phyloP scores from a whole-genome alignment of 2,797 vertebrate genomes.

The Mallotus villosus region DNA sequence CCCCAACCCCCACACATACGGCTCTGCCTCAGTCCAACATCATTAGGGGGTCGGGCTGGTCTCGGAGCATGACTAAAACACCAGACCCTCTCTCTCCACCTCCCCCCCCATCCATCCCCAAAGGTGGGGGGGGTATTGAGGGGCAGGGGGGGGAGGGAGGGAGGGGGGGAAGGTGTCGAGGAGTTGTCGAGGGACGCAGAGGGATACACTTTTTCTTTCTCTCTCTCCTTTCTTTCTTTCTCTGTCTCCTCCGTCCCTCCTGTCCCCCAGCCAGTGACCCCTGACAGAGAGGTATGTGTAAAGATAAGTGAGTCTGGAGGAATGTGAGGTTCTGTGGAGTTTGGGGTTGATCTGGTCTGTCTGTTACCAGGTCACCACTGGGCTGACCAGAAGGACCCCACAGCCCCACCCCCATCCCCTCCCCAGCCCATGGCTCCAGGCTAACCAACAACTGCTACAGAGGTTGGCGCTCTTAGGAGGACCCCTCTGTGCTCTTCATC shows the following conservation, averaged over 20 bases:
- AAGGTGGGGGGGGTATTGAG: slow-evolving; percentile 5
- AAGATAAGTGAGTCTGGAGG: slow-evolving; percentile 65
- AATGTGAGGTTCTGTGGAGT: slow-evolving; percentile 53
- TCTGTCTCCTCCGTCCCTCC: neutral
- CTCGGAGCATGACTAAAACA: slow-evolving; percentile 33
- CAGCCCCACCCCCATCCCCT: slow-evolving; percentile 7
- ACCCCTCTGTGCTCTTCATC: slow-evolving; percentile 1
- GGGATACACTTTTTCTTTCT: neutral
- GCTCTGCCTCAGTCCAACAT: slow-evolving; percentile 10
- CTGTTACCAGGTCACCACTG: slow-evolving; percentile 14
- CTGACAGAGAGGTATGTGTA: slow-evolving; percentile 63
- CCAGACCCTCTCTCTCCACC: slow-evolving; percentile 16
- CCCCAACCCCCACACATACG: neutral
- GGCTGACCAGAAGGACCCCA: slow-evolving; percentile 6
- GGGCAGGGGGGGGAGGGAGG: neutral
- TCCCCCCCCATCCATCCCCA: neutral
- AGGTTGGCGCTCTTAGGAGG: neutral
- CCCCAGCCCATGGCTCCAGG: slow-evolving; percentile 20
- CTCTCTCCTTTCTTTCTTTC: neutral
- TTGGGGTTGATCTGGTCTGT: slow-evolving; percentile 39
- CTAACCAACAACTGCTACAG: slow-evolving; percentile 12
- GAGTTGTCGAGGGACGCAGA: neutral
- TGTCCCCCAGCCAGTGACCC: slow-evolving; percentile 33
- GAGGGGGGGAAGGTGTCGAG: neutral
- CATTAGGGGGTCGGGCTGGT: slow-evolving; percentile 17